Percentiles rank a stretch among this genome's conserved stretches.
phyloP scores from a whole-genome alignment of 2,797 vertebrate genomes.

The Danio choprae region DNA sequence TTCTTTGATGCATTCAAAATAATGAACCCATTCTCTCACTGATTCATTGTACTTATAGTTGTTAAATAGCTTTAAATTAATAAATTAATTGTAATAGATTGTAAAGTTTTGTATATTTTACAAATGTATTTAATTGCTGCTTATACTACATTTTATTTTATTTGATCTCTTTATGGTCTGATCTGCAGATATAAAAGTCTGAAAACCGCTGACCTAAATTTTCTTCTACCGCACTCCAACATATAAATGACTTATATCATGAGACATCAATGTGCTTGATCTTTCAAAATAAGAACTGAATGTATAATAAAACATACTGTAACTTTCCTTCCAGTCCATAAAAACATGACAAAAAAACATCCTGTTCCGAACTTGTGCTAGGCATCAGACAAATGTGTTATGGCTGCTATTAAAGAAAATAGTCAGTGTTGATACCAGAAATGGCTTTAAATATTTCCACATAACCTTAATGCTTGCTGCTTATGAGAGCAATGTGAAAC shows the following conservation, averaged over 20 bases:
- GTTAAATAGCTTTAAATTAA: no score
- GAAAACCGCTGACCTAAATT: no score
- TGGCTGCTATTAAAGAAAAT: not conserved
- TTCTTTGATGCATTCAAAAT: no score
- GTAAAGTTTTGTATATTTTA: no score
- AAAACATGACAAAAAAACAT: not conserved
- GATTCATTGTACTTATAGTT: no score
- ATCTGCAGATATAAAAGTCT: no score
- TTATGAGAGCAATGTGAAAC: slow-evolving; percentile 4
- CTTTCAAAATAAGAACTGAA: not conserved
- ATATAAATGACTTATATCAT: not conserved
- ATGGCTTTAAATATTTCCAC: not conserved
- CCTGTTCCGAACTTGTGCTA: not conserved
- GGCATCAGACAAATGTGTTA: slow-evolving; percentile 1
- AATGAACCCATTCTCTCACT: no score
- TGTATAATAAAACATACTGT: not conserved
- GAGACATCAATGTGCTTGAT: not conserved
- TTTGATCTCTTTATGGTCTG: no score
- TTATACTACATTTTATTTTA: no score
- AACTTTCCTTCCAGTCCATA: not conserved
- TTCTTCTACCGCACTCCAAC: no score
- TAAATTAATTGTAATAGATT: no score
- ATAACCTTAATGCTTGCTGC: not conserved
- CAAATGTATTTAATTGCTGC: no score
- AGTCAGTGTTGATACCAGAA: not conserved